A percentile compares a stretch with the other conserved stretches of the same genome.
These are phyloP conservation scores for Zhuqinia jingwanae DNA, from an alignment of 2,888 invertebrate genomes.

Conservation along the genomic window DNA sequence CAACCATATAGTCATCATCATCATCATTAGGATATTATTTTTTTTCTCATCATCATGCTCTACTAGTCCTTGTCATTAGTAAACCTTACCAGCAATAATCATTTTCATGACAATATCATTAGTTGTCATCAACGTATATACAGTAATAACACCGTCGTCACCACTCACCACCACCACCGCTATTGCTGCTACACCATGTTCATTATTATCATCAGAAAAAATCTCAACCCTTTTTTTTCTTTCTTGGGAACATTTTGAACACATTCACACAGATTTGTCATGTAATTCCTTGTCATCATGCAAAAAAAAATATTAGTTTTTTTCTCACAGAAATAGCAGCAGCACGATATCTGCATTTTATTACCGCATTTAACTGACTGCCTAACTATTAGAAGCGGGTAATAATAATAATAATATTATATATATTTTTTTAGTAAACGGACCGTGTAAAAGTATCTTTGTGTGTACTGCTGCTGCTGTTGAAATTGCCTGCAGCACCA, in stretches of 20 bases:
- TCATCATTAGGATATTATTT: slow-evolving; percentile 60
- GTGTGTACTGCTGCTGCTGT: too few species aligned
- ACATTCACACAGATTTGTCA: slow-evolving; percentile 61
- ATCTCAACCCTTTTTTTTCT: slow-evolving; percentile 37
- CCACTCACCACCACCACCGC: slow-evolving; percentile 15
- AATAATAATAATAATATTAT: slow-evolving; percentile 8
- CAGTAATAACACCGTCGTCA: slow-evolving; percentile 21
- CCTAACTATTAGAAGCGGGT: not conserved
- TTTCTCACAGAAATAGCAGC: slow-evolving; percentile 15
- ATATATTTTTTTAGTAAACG: slow-evolving; percentile 60
- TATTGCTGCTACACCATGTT: slow-evolving; percentile 21
- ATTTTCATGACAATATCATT: slow-evolving; percentile 70
- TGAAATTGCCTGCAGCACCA: not conserved
- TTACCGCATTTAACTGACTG: slow-evolving; percentile 48
- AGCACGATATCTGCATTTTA: slow-evolving; percentile 57
- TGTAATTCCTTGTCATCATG: slow-evolving; percentile 61
- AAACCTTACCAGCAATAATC: slow-evolving; percentile 48
- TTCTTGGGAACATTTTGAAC: not conserved
- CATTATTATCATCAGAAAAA: slow-evolving; percentile 38
- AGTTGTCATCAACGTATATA: slow-evolving; percentile 60
- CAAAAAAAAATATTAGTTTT: slow-evolving; percentile 49
- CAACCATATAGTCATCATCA: slow-evolving; percentile 39
- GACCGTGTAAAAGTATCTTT: slow-evolving; percentile 50
- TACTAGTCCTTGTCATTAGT: slow-evolving; percentile 42
- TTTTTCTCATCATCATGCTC: slow-evolving; percentile 1